These are phyloP conservation scores for Andrena haemorrhoa DNA, from an alignment of 2,888 invertebrate genomes.

Conservation along the genomic window DNA sequence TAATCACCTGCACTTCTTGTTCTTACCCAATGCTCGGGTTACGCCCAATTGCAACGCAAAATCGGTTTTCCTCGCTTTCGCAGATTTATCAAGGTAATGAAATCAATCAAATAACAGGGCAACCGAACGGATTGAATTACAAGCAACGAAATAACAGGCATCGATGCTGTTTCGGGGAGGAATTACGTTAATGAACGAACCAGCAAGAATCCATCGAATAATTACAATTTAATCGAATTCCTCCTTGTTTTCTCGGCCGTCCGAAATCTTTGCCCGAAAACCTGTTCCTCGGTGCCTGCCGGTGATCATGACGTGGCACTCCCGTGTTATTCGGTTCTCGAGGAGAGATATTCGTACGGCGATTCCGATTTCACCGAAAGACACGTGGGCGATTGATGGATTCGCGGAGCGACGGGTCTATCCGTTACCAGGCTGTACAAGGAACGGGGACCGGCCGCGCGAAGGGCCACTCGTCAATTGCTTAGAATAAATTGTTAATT, in stretches of 20 bases:
- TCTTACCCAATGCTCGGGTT: neutral
- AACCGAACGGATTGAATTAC: constrained; percentile 38
- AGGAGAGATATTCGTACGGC: constrained; percentile 17
- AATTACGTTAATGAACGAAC: constrained; percentile 28
- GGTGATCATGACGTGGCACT: neutral
- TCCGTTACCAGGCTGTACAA: constrained; percentile 28
- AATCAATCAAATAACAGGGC: constrained; percentile 18
- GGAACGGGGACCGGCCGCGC: constrained; percentile 9
- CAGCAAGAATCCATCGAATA: constrained; percentile 20
- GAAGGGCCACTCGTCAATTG: constrained; percentile 49
- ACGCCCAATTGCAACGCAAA: neutral
- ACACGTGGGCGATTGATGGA: constrained; percentile 61
- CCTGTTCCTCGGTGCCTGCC: constrained; percentile 5
- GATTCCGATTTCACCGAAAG: constrained; percentile 31
- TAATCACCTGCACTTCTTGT: neutral
- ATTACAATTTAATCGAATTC: constrained; percentile 24
- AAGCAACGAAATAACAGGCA: constrained; percentile 29
- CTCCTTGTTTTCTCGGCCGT: neutral
- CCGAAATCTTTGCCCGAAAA: constrained; percentile 7
- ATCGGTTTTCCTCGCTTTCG: neutral
- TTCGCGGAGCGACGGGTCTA: constrained; percentile 54
- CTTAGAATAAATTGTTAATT: constrained; percentile 64
- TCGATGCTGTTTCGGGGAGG: constrained; percentile 7
- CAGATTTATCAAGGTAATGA: constrained; percentile 22
- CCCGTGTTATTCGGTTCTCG: neutral